Evolutionary conservation across 2,888 invertebrate genomes (phyloP).

Genomic region (Pimpla rufipes): DNA sequence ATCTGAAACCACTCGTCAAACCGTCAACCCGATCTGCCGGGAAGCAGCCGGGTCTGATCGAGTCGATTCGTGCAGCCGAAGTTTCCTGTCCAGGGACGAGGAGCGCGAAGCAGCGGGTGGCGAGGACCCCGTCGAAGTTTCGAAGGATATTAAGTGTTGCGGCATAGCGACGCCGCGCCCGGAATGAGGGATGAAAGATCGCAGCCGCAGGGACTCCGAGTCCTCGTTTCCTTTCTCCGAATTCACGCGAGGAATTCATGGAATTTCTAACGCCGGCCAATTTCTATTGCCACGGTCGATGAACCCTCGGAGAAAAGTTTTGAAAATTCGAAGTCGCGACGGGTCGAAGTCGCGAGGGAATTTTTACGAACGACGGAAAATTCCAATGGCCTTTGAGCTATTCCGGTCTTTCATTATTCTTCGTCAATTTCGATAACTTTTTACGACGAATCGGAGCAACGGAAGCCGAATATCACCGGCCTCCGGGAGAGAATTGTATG

Average conservation of each 20-base stretch:
- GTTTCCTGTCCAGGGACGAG: background rate
- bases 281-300: constrained; percentile 50
- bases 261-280: constrained; percentile 45
- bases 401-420: constrained; percentile 21
- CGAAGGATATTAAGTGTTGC: constrained; percentile 49
- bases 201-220: background rate
- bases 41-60: constrained; percentile 2
- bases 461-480: background rate
- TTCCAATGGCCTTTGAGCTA: constrained; percentile 34
- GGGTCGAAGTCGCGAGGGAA: background rate
- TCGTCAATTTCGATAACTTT: constrained; percentile 8
- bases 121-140: constrained; percentile 38
- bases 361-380: constrained; percentile 47
- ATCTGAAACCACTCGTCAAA: constrained; percentile 6
- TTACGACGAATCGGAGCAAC: background rate
- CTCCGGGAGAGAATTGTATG: background rate
- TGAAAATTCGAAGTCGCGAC: background rate
- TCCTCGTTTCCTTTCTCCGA: background rate
- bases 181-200: constrained; percentile 28
- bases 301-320: constrained; percentile 38
- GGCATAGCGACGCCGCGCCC: background rate
- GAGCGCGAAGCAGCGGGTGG: background rate
- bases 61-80: constrained; percentile 14
- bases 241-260: constrained; percentile 34
- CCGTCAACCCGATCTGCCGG: background rate